Conservation (phyloP, 2,888 invertebrate species). For the Gortyna flavago region DNA sequence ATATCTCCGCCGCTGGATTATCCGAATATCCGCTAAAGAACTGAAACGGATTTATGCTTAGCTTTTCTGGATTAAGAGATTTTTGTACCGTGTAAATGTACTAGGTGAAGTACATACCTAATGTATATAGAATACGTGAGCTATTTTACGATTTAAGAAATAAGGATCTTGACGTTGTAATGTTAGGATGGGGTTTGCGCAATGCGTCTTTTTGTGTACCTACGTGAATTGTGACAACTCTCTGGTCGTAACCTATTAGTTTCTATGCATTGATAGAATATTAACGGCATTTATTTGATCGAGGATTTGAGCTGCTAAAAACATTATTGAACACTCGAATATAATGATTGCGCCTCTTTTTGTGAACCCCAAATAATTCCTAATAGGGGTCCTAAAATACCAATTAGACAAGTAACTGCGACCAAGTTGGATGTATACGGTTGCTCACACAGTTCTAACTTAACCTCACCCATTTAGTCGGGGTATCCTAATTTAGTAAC, state of each 20-base stretch:
- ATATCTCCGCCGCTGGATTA: conserved; percentile 32
- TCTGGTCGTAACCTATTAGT: background rate
- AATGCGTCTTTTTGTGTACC: conserved; percentile 33
- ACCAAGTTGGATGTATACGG: too few species aligned
- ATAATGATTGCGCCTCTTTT: too few species aligned
- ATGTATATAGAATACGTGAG: conserved; percentile 6
- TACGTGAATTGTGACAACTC: background rate
- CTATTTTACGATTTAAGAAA: conserved; percentile 14
- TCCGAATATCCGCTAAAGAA: conserved; percentile 11
- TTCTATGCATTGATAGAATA: background rate
- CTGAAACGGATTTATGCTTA: conserved; percentile 11
- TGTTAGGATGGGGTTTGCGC: conserved; percentile 23
- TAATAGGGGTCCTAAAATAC: too few species aligned
- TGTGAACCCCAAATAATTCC: too few species aligned
- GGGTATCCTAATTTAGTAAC: too few species aligned
- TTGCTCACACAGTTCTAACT: too few species aligned
- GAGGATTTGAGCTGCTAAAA: too few species aligned
- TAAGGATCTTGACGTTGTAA: background rate
- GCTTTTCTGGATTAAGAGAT: conserved; percentile 40
- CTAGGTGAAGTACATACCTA: background rate
- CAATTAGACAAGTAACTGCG: too few species aligned
- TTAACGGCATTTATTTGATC: too few species aligned
- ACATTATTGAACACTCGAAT: too few species aligned
- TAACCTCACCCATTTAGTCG: too few species aligned
- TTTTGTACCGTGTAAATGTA: conserved; percentile 20